Percentiles rank a stretch among this genome's conserved stretches.
Evolutionary conservation across 1,140 invertebrate genomes (phyloP).

Genomic region (Aphidius ervi): DNA sequence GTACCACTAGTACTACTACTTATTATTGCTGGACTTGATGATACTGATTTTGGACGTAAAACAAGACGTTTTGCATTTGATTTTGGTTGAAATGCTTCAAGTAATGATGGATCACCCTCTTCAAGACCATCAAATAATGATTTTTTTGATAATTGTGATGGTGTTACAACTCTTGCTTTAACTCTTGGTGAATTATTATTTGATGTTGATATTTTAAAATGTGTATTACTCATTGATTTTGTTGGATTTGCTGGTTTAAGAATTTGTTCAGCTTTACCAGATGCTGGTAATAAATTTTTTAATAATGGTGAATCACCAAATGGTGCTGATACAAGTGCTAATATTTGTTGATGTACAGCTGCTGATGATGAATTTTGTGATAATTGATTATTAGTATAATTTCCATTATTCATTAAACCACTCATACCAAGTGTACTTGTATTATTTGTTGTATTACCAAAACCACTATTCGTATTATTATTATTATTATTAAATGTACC

Average conservation of each 20-base stretch:
- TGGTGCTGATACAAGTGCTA: constrained; percentile 66
- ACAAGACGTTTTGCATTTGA: constrained; percentile 62
- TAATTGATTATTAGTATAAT: no score
- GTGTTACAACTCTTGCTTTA: constrained; percentile 58
- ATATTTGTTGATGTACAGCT: constrained; percentile 63
- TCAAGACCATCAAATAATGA: constrained; percentile 68
- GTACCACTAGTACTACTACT: constrained; percentile 27
- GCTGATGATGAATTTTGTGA: constrained; percentile 44
- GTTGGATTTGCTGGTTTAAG: constrained; percentile 70
- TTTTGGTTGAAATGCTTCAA: constrained; percentile 61
- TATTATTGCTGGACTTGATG: constrained; percentile 23
- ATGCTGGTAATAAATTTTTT: constrained; percentile 64
- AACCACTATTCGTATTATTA: constrained; percentile 34
- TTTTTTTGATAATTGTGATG: constrained; percentile 57
- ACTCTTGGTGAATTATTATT: constrained; percentile 55
- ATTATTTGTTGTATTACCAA: constrained; percentile 47
- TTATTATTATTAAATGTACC: constrained; percentile 39
- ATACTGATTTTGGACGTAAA: constrained; percentile 47
- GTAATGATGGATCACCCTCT: constrained; percentile 61
- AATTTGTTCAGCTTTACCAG: constrained; percentile 64
- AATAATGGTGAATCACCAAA: constrained; percentile 77
- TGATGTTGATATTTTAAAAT: constrained; percentile 63
- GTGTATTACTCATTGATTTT: constrained; percentile 49
- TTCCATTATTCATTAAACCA: constrained; percentile 34
- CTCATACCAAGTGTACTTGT: constrained; percentile 36